These are phyloP conservation scores for Gallinago media DNA, from an alignment of 2,113 vertebrate species.

Conservation along the genomic window DNA sequence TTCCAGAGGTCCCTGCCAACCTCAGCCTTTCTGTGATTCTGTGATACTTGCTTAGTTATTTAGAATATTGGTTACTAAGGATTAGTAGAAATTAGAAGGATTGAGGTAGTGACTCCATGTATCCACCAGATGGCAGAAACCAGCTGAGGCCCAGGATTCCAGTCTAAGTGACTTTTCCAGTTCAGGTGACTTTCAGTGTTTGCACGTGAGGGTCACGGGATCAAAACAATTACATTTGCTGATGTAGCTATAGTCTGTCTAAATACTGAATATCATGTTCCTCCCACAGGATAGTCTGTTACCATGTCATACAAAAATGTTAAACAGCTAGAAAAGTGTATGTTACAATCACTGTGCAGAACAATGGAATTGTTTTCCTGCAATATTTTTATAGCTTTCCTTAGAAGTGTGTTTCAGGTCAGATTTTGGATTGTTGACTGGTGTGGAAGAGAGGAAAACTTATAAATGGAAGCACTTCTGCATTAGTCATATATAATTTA, in stretches of 20 bases:
- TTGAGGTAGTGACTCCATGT: neutral
- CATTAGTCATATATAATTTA: neutral
- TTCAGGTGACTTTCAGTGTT: neutral
- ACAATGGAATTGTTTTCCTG: neutral
- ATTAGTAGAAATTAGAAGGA: neutral
- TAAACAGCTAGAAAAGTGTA: neutral
- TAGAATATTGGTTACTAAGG: neutral
- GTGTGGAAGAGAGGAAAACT: neutral
- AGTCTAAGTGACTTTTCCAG: neutral
- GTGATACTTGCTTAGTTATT: neutral
- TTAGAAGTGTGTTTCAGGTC: neutral
- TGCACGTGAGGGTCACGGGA: neutral
- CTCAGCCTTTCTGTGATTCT: neutral
- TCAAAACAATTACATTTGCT: neutral
- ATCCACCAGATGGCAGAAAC: slow-evolving; percentile 59
- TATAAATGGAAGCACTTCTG: neutral
- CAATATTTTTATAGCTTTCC: neutral
- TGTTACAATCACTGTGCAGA: neutral
- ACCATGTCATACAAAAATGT: neutral
- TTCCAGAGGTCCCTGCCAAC: neutral
- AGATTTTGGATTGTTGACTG: neutral
- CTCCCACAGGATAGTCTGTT: neutral
- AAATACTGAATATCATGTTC: neutral
- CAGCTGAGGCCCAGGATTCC: neutral
- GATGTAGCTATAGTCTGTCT: neutral